These are phyloP conservation scores for Anodontia alba DNA, from an alignment of 2,888 invertebrate genomes.

Conservation along the genomic window DNA sequence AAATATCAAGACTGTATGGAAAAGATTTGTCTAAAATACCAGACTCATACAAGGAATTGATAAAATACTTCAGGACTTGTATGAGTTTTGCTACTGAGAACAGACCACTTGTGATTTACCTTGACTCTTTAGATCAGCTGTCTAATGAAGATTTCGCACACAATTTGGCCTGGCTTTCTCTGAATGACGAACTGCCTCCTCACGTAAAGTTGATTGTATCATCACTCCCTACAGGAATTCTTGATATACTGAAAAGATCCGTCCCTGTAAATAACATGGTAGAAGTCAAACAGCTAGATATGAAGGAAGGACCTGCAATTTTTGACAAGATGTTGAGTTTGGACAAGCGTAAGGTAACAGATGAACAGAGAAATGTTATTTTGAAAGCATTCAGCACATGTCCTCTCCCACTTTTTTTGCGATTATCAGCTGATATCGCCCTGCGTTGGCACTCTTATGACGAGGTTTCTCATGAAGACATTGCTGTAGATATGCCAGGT, in stretches of 20 bases:
- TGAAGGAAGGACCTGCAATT: slow-evolving; percentile 66
- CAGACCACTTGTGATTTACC: slow-evolving; percentile 65
- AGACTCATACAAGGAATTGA: slow-evolving; percentile 52
- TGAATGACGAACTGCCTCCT: slow-evolving; percentile 61
- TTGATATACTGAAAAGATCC: slow-evolving; percentile 66
- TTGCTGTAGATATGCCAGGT: slow-evolving; percentile 70
- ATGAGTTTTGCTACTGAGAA: slow-evolving; percentile 51
- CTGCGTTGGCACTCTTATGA: slow-evolving; percentile 74
- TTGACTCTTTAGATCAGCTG: slow-evolving; percentile 78
- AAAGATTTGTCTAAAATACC: slow-evolving; percentile 42
- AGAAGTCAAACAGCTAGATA: slow-evolving; percentile 63
- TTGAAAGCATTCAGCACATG: slow-evolving; percentile 68
- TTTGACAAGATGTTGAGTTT: slow-evolving; percentile 67
- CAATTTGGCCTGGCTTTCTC: slow-evolving; percentile 75
- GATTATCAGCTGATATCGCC: slow-evolving; percentile 72
- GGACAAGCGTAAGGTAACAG: slow-evolving; percentile 66
- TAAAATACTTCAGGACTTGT: slow-evolving; percentile 42
- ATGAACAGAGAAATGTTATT: slow-evolving; percentile 65
- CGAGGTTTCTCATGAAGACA: slow-evolving; percentile 42
- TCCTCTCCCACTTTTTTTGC: slow-evolving; percentile 76
- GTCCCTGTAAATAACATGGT: slow-evolving; percentile 53
- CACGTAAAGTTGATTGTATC: slow-evolving; percentile 73
- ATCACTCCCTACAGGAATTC: slow-evolving; percentile 68
- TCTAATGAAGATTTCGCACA: slow-evolving; percentile 70
- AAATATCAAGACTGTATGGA: slow-evolving; percentile 58